A percentile compares a stretch with the other conserved stretches of the same genome.
Evolutionary conservation across 1,140 invertebrate species (phyloP).

Genomic region (Aphis craccivora): DNA sequence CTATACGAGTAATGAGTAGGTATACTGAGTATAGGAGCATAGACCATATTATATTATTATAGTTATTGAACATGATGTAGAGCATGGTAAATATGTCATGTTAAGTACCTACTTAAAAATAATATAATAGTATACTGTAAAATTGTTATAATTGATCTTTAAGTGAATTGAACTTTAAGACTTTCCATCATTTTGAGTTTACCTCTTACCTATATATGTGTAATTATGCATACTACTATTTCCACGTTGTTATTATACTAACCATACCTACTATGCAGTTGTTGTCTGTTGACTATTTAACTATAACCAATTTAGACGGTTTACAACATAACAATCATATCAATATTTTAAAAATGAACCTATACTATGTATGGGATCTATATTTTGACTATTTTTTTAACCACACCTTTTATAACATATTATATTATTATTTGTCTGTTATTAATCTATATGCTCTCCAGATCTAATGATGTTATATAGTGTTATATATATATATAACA

Average conservation of each 20-base stretch:
- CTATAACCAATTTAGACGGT: background rate
- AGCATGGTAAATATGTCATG: background rate
- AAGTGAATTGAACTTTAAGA: background rate
- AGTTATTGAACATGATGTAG: background rate
- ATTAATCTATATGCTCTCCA: background rate
- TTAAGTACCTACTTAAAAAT: background rate
- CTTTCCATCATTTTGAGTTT: background rate
- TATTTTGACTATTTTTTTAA: background rate
- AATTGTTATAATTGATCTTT: background rate
- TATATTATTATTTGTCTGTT: background rate
- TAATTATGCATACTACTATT: background rate
- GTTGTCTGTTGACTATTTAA: background rate
- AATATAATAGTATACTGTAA: background rate
- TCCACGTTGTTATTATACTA: background rate
- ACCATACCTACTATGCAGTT: background rate
- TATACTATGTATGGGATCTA: background rate
- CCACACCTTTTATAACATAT: background rate
- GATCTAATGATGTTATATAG: background rate
- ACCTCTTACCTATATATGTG: background rate
- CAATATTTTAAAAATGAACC: background rate
- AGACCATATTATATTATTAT: background rate
- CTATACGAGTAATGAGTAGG: background rate
- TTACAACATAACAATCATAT: background rate
- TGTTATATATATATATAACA: background rate
- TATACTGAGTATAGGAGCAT: background rate